phyloP scores from a whole-genome alignment of 2,113 vertebrate genomes.

The Python bivittatus region DNA sequence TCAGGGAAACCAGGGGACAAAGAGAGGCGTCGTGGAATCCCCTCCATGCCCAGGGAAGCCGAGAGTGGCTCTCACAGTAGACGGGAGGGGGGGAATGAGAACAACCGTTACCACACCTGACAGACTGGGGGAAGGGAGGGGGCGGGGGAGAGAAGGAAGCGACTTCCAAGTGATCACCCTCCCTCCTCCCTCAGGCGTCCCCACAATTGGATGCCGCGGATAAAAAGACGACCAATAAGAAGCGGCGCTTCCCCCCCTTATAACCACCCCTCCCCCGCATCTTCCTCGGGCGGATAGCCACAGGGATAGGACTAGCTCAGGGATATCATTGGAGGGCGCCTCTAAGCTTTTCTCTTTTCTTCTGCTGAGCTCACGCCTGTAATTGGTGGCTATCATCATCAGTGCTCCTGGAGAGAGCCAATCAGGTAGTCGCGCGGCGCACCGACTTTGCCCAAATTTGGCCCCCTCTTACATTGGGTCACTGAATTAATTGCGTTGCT shows the following conservation, averaged over 20 bases:
- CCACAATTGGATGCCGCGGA: not conserved
- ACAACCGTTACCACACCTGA: slow-evolving; percentile 17
- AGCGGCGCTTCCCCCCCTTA: not conserved
- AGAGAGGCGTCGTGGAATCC: not conserved
- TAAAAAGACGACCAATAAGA: not conserved
- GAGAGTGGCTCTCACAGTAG: not conserved
- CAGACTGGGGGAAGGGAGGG: not conserved
- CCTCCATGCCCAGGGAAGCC: not conserved
- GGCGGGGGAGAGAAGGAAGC: not conserved
- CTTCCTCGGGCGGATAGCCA: not conserved
- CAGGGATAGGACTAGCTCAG: not conserved
- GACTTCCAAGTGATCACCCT: not conserved
- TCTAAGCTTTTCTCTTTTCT: not conserved
- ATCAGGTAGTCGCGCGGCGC: not conserved
- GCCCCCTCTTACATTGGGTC: too few species aligned
- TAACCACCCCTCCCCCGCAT: not conserved
- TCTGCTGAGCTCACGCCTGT: not conserved
- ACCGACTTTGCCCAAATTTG: not conserved
- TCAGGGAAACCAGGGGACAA: not conserved
- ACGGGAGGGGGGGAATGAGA: not conserved
- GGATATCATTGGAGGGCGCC: not conserved
- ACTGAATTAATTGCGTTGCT: fast-evolving
- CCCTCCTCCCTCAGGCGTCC: not conserved
- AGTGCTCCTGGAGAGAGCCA: not conserved
- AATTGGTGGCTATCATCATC: not conserved